Evolutionary conservation across 2,797 vertebrate species (phyloP).

Genomic region (Propithecus perrieri): DNA sequence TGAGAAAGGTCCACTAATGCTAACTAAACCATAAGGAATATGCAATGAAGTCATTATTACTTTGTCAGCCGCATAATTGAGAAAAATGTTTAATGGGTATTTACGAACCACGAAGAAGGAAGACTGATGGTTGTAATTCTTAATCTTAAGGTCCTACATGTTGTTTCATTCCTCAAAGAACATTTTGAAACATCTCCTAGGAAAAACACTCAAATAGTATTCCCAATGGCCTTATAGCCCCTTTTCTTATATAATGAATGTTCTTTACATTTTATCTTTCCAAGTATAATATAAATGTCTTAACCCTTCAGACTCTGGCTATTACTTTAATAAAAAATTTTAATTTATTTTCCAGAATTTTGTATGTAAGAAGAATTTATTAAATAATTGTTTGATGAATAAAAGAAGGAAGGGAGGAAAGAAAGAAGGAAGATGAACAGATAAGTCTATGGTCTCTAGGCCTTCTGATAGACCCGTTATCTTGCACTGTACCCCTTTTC

Average conservation of each 20-base stretch:
- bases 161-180: not conserved
- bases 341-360: not conserved
- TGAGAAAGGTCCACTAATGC: not conserved
- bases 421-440: not conserved
- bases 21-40: slow-evolving; percentile 29
- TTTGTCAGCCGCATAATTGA: not conserved
- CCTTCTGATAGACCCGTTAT: not conserved
- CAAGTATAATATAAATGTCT: not conserved
- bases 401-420: not conserved
- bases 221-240: not conserved
- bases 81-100: not conserved
- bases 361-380: not conserved
- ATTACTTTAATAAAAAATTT: not conserved
- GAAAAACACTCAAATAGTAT: not conserved
- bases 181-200: not conserved
- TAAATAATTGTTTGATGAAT: not conserved
- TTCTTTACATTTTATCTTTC: not conserved
- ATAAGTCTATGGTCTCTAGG: not conserved
- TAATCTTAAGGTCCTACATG: not conserved
- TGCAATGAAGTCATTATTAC: not conserved
- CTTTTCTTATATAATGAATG: not conserved
- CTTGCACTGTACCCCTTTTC: not conserved
- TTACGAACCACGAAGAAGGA: slow-evolving; percentile 9
- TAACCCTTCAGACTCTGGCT: not conserved
- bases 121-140: not conserved